Conservation (phyloP, 1,140 invertebrate genomes). For the Drosophila trapezifrons region DNA sequence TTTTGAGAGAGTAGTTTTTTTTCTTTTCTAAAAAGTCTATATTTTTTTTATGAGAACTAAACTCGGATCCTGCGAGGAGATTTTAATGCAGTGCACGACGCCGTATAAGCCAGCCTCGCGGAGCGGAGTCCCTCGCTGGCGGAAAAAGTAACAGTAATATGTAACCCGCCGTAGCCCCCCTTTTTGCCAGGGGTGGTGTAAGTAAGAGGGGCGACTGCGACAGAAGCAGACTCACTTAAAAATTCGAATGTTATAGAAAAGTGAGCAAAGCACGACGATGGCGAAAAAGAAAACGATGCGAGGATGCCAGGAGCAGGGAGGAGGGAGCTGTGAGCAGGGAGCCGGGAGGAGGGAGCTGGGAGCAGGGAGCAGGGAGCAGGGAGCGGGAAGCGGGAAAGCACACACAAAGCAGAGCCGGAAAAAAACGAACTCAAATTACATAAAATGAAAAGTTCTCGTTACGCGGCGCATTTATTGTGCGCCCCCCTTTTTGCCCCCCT, state of each 20-base stretch:
- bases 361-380: background rate
- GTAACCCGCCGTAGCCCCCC: background rate
- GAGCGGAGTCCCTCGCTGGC: background rate
- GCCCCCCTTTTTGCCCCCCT: background rate
- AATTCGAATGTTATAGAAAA: constrained; percentile 82
- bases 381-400: background rate
- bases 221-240: constrained; percentile 70
- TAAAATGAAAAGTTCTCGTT: constrained; percentile 83
- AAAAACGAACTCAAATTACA: constrained; percentile 76
- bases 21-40: no score
- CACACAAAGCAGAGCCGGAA: constrained; percentile 38
- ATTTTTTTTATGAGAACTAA: background rate
- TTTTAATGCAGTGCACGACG: background rate
- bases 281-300: constrained; percentile 23
- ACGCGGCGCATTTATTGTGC: constrained; percentile 75
- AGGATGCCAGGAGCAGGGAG: constrained; percentile 1
- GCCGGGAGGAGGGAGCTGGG: background rate
- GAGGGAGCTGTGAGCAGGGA: background rate
- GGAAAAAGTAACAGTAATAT: constrained; percentile 1
- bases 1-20: no score
- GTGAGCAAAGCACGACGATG: constrained; percentile 63
- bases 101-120: background rate
- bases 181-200: background rate
- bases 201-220: background rate
- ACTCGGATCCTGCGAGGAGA: background rate